Conservation (phyloP, 2,113 vertebrate genomes). For the Deroptyus accipitrinus region DNA sequence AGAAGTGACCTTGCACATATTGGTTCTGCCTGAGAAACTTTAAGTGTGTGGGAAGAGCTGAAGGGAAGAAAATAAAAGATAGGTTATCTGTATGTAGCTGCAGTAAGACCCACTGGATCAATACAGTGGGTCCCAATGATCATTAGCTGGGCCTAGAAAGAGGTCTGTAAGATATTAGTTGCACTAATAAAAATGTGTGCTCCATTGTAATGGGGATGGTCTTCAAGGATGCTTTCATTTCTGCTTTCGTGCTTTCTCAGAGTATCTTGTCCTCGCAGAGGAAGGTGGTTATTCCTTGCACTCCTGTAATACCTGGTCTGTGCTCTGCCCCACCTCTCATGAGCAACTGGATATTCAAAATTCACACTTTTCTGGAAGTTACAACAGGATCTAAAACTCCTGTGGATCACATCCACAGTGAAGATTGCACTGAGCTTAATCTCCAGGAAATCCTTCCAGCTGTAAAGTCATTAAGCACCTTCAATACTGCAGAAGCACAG, state of each 20-base stretch:
- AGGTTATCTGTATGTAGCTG: not conserved
- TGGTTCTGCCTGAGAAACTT: not conserved
- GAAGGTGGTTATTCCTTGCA: not conserved
- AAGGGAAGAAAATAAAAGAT: not conserved
- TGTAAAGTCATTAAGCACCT: slow-evolving; percentile 42
- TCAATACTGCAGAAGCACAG: slow-evolving; percentile 19
- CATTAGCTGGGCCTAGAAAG: not conserved
- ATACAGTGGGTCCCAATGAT: not conserved
- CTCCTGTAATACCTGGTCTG: not conserved
- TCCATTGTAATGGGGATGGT: not conserved
- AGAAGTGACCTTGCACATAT: not conserved
- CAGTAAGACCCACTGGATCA: not conserved
- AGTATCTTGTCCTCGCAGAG: not conserved
- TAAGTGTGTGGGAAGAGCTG: not conserved
- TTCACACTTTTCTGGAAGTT: not conserved
- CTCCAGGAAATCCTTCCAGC: not conserved
- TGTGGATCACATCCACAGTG: not conserved
- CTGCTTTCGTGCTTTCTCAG: not conserved
- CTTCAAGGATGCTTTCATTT: not conserved
- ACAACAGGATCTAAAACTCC: not conserved
- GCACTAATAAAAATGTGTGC: not conserved
- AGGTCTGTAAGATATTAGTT: not conserved
- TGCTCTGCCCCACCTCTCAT: not conserved
- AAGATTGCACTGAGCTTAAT: not conserved
- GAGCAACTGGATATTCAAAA: not conserved